Percentiles rank a stretch among this genome's conserved stretches.
Conservation (phyloP, 2,113 vertebrate genomes). For the Notiomystis cincta region DNA sequence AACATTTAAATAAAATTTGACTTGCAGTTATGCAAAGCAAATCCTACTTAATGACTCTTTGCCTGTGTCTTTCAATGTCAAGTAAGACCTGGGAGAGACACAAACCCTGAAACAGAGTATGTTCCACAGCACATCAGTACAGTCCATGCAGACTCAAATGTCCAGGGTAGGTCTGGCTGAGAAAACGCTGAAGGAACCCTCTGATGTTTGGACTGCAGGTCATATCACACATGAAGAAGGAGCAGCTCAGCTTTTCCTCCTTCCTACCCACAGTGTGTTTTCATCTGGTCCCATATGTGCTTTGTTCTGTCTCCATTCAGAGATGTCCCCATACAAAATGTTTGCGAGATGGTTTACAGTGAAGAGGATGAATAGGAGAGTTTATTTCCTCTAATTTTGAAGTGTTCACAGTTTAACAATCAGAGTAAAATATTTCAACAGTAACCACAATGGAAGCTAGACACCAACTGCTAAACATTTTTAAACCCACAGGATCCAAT, state of each 20-base stretch:
- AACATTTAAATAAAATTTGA: too few species aligned
- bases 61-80: neutral
- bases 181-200: neutral
- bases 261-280: neutral
- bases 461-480: neutral
- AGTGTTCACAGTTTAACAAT: neutral
- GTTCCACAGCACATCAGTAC: neutral
- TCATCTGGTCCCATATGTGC: neutral
- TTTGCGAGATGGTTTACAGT: neutral
- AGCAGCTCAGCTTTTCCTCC: neutral
- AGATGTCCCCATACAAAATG: neutral
- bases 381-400: neutral
- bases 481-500: neutral
- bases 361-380: neutral
- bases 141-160: neutral
- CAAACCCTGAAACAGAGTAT: neutral
- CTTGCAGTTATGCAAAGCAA: neutral
- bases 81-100: neutral
- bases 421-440: neutral
- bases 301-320: neutral
- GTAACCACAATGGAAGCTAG: neutral
- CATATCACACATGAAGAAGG: fast-evolving
- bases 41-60: neutral
- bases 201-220: neutral
- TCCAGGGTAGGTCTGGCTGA: neutral